These are phyloP conservation scores for Chelonus insularis DNA, from an alignment of 1,140 invertebrate species.

Conservation along the genomic window DNA sequence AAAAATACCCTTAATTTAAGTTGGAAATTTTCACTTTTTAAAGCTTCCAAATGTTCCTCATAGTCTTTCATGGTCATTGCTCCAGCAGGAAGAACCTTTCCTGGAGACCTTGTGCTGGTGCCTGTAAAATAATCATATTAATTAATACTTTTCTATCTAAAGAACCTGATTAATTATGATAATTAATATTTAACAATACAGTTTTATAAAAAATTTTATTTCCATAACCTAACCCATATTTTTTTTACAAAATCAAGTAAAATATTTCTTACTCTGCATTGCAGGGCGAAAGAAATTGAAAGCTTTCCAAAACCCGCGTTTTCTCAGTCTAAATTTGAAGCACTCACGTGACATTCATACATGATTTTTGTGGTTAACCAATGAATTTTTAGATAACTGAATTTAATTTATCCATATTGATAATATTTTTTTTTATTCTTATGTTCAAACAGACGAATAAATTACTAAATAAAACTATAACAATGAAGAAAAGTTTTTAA, in stretches of 20 bases:
- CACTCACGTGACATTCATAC: not conserved
- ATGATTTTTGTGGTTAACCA: not conserved
- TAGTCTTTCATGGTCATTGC: conserved; percentile 85
- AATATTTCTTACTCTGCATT: conserved; percentile 5
- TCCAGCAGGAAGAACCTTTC: conserved; percentile 36
- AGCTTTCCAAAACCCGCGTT: not conserved
- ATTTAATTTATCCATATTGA: no score
- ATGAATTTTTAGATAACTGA: not conserved
- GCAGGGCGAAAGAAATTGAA: not conserved
- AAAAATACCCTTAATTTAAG: conserved; percentile 89
- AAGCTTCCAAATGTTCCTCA: conserved; percentile 79
- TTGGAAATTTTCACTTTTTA: conserved; percentile 92
- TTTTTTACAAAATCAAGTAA: not conserved
- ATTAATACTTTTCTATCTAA: no score
- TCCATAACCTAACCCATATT: no score
- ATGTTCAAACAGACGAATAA: no score
- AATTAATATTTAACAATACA: no score
- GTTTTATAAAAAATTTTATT: no score
- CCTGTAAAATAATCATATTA: conserved; percentile 41
- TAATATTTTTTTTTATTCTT: no score
- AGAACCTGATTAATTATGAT: no score
- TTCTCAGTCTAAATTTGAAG: not conserved
- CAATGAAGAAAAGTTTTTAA: no score
- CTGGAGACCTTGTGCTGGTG: conserved; percentile 40
- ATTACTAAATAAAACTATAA: no score